A percentile compares a stretch with the other conserved stretches of the same genome.
Evolutionary conservation across 2,797 vertebrate genomes (phyloP).

Genomic region (Erithacus rubecula): DNA sequence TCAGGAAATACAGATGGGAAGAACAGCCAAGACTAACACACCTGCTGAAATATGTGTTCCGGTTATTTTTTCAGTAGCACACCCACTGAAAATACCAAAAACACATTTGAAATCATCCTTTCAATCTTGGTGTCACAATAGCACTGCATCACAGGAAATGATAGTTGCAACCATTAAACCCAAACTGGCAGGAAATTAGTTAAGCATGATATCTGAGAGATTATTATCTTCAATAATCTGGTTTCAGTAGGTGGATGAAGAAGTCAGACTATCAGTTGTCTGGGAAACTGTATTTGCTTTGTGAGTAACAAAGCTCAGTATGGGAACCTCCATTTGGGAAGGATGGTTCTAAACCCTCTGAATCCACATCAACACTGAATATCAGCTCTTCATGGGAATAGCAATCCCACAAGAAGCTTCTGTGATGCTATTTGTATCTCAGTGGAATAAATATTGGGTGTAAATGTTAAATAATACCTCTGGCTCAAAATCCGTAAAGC

Average conservation of each 20-base stretch:
- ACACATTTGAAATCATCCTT: background rate
- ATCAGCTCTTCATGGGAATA: background rate
- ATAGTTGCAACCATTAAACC: background rate
- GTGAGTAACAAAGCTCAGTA: background rate
- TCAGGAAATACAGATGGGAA: slow-evolving; percentile 63
- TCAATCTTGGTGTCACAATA: background rate
- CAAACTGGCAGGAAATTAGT: background rate
- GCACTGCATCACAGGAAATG: slow-evolving; percentile 23
- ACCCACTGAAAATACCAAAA: slow-evolving; percentile 35
- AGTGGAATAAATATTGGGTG: background rate
- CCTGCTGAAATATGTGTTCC: slow-evolving; percentile 21
- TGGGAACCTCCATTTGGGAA: background rate
- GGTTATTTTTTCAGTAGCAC: slow-evolving; percentile 32
- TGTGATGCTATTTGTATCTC: background rate
- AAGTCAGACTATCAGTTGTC: background rate
- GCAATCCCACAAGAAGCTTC: background rate
- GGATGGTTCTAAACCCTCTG: accelerated
- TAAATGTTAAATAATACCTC: background rate
- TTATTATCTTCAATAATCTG: background rate
- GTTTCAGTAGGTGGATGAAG: background rate
- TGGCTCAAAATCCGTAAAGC: background rate
- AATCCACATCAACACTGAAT: background rate
- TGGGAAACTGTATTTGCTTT: background rate
- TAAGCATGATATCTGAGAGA: background rate
- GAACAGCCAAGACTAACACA: slow-evolving; percentile 70